Base-by-base conservation (phyloP, 2,888 invertebrate species). In the Caenorhabditis zanzibari region DNA sequence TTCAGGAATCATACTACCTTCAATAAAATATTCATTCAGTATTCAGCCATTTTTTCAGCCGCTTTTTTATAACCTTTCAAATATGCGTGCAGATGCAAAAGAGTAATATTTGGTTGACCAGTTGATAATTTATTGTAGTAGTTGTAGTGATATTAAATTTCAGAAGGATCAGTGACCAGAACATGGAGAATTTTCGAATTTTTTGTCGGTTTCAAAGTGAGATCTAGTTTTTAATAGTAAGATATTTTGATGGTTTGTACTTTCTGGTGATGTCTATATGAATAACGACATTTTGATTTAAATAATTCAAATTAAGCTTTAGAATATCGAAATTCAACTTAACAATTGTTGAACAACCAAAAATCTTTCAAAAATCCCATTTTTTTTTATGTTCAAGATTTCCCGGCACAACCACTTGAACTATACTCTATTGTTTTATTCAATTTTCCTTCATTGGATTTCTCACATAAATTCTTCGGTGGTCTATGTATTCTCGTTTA, bases 81-180 rank as follows among this genome's bases (percentile, higher is more conserved):
- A 47, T 12, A 54, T 22, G 26, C 22, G 26, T 14, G 54, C 54
- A 54, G 54, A 54, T 54, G 54, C 54, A 54, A 38, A 38, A n/a
- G n/a, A n/a, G n/a, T n/a, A n/a, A n/a, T n/a, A 54, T 26, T 26
- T 54, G 26, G 54, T 14, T 54, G 54, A 54, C 54, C 54, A 54
- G 26, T 54, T 54, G 54, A 54, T 54, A 54, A 54, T 22, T 54
- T 54, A 54, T 24, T 5, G 54, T 54, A 54, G 12, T 54, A 54
- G 26, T 26, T 19, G 47, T 47, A 10, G n/a, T 47, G 38, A 38
- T 38, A 12, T 38, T 38, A 12, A 38, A 2, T 14, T 14, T 26
- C n/a, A n/a, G n/a, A n/a, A n/a, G n/a, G n/a, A n/a, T n/a, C n/a
- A n/a, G n/a, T n/a, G n/a, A n/a, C n/a, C n/a, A n/a, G n/a, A n/a